A percentile compares a stretch with the other conserved stretches of the same genome.
Evolutionary conservation across 2,888 invertebrate genomes (phyloP).

Genomic region (Oscheius sp.): DNA sequence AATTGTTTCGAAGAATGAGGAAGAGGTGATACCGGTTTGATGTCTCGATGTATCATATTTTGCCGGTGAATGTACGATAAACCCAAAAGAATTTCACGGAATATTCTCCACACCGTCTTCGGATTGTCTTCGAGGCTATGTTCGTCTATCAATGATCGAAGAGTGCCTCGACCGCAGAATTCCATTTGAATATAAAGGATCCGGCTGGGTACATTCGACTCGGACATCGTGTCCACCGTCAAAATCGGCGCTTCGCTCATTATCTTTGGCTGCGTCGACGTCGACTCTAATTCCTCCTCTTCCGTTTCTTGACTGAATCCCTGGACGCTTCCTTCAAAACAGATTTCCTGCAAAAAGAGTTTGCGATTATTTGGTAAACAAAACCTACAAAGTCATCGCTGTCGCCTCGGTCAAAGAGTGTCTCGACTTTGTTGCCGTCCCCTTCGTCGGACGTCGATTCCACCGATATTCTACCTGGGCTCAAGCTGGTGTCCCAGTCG

Average conservation of each 20-base stretch:
- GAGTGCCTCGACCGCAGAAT: slow-evolving; percentile 94
- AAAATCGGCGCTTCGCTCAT: not conserved
- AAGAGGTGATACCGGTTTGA: slow-evolving; percentile 60
- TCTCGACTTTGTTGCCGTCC: not conserved
- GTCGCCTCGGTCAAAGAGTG: slow-evolving; percentile 4
- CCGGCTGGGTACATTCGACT: slow-evolving; percentile 27
- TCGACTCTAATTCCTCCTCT: not conserved
- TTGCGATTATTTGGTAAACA: not conserved
- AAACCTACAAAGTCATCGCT: not conserved
- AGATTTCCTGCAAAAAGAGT: not conserved
- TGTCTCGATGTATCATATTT: slow-evolving; percentile 68
- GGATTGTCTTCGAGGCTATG: slow-evolving; percentile 78
- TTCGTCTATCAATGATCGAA: slow-evolving; percentile 78
- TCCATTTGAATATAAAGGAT: slow-evolving; percentile 84
- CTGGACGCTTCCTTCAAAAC: slow-evolving; percentile 6
- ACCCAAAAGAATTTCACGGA: slow-evolving; percentile 90
- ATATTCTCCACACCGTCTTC: slow-evolving; percentile 82
- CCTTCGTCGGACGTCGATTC: not conserved
- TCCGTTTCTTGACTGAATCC: slow-evolving; percentile 22
- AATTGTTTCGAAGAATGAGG: no score
- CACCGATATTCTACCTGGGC: not conserved
- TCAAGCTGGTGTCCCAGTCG: slow-evolving; percentile 49
- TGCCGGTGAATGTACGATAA: slow-evolving; percentile 68
- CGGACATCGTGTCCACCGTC: slow-evolving; percentile 1
- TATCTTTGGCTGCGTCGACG: not conserved